Conservation (phyloP, 2,113 vertebrate species). For the Ceratotherium simum region DNA sequence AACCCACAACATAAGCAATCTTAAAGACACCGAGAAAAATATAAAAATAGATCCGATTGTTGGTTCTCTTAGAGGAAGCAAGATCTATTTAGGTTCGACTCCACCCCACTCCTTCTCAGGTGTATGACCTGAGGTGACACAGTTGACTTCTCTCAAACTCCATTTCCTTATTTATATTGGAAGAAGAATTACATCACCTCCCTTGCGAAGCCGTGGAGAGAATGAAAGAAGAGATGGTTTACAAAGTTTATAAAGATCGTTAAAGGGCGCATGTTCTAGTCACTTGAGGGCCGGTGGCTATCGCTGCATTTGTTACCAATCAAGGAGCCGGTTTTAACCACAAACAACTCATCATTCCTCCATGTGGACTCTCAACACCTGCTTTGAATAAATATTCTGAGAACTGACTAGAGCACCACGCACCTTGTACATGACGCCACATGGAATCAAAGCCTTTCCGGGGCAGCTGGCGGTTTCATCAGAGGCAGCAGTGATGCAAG, state of each 20-base stretch:
- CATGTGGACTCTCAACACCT: fast-evolving
- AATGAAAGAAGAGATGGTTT: background rate
- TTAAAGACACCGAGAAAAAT: background rate
- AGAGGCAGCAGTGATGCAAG: too few relatives aligned
- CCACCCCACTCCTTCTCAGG: background rate
- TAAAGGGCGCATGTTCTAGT: fast-evolving
- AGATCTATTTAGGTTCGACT: fast-evolving
- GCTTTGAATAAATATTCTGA: fast-evolving
- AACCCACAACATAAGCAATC: background rate
- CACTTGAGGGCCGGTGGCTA: background rate
- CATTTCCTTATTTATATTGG: fast-evolving
- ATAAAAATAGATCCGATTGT: background rate
- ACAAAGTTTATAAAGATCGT: too few relatives aligned
- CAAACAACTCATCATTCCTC: fast-evolving
- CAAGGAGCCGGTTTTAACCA: background rate
- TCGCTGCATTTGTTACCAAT: fast-evolving
- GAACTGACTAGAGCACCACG: fast-evolving
- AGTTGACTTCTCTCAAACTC: background rate
- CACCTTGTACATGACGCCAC: fast-evolving
- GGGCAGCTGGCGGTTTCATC: too few relatives aligned
- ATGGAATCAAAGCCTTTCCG: fast-evolving
- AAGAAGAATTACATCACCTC: background rate
- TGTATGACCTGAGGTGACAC: fast-evolving
- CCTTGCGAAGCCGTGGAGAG: fast-evolving
- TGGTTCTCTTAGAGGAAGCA: background rate